Percentiles rank a stretch among this genome's conserved stretches.
phyloP scores from a whole-genome alignment of 1,140 invertebrate genomes.

The Caenorhabditis latens region DNA sequence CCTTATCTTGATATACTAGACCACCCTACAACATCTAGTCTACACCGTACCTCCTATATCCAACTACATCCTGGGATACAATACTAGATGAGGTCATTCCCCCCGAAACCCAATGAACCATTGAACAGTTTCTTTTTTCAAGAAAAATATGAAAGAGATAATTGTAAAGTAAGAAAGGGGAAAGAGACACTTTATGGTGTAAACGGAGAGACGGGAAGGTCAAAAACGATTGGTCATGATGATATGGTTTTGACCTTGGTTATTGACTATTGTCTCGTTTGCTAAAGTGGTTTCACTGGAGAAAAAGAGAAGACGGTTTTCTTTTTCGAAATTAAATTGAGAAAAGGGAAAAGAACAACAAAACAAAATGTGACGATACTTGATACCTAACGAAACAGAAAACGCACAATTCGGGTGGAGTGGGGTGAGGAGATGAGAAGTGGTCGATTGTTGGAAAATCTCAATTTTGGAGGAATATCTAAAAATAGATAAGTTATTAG shows the following conservation, averaged over 20 bases:
- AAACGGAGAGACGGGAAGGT: not conserved
- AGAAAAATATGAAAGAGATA: not conserved
- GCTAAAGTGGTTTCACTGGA: not conserved
- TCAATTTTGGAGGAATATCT: not conserved
- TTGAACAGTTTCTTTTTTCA: not conserved
- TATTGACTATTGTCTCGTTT: constrained; percentile 38
- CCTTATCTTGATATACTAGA: too few species aligned
- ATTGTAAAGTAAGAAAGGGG: too few species aligned
- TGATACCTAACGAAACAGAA: not conserved
- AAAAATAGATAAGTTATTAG: too few species aligned
- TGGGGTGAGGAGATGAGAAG: too few species aligned
- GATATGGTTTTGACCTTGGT: constrained; percentile 7
- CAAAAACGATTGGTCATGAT: constrained; percentile 15
- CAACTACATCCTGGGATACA: too few species aligned
- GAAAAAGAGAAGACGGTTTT: not conserved
- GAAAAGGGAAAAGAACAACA: not conserved
- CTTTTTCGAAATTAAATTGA: not conserved
- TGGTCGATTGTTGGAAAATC: not conserved
- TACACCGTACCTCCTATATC: too few species aligned
- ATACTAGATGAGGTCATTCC: not conserved
- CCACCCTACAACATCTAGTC: too few species aligned
- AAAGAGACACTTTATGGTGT: constrained; percentile 4
- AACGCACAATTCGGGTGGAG: not conserved
- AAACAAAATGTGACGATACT: constrained; percentile 6
- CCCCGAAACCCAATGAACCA: not conserved